Percentiles rank a stretch among this genome's conserved stretches.
Conservation (phyloP, 1,140 invertebrate genomes). For the Grapholita molesta region DNA sequence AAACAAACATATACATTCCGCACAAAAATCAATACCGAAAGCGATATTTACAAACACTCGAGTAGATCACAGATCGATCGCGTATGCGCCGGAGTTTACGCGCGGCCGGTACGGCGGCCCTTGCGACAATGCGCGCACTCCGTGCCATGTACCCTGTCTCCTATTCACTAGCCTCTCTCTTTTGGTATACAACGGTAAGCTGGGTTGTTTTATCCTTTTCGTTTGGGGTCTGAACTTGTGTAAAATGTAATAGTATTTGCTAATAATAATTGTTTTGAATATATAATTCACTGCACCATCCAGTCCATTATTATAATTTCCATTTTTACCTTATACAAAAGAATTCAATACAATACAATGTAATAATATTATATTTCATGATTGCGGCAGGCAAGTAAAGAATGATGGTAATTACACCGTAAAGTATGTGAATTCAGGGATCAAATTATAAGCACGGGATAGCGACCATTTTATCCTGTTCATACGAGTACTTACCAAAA, state of each 20-base stretch:
- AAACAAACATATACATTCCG: constrained; percentile 6
- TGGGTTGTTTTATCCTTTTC: constrained; percentile 15
- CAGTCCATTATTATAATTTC: too few species aligned
- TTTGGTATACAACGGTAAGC: constrained; percentile 47
- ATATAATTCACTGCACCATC: too few species aligned
- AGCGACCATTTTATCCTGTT: too few species aligned
- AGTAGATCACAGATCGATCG: constrained; percentile 30
- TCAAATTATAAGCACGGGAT: too few species aligned
- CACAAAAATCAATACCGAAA: constrained; percentile 12
- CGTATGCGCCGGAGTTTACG: constrained; percentile 37
- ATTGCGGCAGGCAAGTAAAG: too few species aligned
- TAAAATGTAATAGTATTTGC: neutral
- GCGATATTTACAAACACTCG: constrained; percentile 33
- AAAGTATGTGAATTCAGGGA: too few species aligned
- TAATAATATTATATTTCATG: too few species aligned
- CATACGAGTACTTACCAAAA: too few species aligned
- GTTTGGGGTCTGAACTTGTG: neutral
- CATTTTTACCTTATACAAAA: too few species aligned
- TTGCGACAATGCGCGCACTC: constrained; percentile 66
- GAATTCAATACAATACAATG: too few species aligned
- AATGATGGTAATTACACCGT: too few species aligned
- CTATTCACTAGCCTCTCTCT: constrained; percentile 68
- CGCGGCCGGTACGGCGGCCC: constrained; percentile 62
- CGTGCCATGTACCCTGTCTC: constrained; percentile 51
- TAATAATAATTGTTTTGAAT: too few species aligned